A percentile compares a stretch with the other conserved stretches of the same genome.
Conservation (phyloP, 2,797 vertebrate genomes). For the Balearica regulorum region DNA sequence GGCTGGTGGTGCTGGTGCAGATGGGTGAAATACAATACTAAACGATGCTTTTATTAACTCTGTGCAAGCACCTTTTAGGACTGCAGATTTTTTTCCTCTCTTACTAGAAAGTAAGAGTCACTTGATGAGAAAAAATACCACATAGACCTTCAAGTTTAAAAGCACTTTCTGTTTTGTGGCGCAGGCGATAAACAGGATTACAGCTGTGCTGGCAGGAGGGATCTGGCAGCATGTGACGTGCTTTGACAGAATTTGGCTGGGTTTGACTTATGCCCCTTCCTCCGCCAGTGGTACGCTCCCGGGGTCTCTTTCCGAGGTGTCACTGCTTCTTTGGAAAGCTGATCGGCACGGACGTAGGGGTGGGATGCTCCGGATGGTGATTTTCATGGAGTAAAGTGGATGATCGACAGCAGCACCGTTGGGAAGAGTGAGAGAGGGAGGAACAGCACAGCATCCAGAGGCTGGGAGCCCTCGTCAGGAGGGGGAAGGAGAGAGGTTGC, state of each 20-base stretch:
- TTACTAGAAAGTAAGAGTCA: neutral
- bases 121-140: neutral
- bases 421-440: neutral
- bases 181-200: neutral
- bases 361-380: neutral
- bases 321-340: neutral
- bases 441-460: neutral
- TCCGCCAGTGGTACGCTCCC: neutral
- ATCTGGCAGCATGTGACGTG: neutral
- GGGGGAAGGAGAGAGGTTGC: neutral
- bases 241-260: neutral
- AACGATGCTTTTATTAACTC: neutral
- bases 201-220: neutral
- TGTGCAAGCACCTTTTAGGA: neutral
- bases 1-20: neutral
- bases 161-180: rapidly evolving
- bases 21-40: neutral
- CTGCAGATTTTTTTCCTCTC: neutral
- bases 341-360: neutral
- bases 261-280: neutral
- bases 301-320: neutral
- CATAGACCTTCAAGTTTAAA: neutral
- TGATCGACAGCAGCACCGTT: neutral
- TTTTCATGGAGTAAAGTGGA: neutral
- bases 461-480: neutral